Percentiles rank a stretch among this genome's conserved stretches.
phyloP scores from a whole-genome alignment of 1,140 invertebrate species.

The Drosophila santomea region DNA sequence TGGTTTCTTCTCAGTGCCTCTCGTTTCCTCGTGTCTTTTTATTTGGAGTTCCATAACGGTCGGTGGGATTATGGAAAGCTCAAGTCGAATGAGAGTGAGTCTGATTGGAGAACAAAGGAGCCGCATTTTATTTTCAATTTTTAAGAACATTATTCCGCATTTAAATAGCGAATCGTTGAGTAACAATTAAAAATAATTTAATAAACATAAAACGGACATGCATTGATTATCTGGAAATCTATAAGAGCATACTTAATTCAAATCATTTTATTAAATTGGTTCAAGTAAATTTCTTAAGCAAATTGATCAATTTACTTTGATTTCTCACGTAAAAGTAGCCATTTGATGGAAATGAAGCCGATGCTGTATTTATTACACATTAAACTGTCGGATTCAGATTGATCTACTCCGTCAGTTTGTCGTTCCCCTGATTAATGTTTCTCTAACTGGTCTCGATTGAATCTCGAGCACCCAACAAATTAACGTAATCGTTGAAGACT shows the following conservation, averaged over 20 bases:
- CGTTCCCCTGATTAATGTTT: constrained; percentile 21
- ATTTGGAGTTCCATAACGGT: constrained; percentile 35
- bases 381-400: constrained; percentile 13
- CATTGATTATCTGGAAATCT: too few relatives aligned
- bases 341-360: constrained; percentile 26
- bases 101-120: constrained; percentile 30
- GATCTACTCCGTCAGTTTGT: constrained; percentile 14
- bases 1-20: constrained; percentile 48
- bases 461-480: constrained; percentile 13
- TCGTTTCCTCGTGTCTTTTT: neutral
- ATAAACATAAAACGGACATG: neutral
- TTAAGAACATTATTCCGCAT: too few relatives aligned
- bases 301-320: constrained; percentile 6
- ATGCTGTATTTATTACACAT: constrained; percentile 18
- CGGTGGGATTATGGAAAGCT: constrained; percentile 25
- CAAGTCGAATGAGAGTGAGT: constrained; percentile 62
- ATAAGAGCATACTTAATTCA: neutral
- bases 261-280: neutral
- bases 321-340: constrained; percentile 7
- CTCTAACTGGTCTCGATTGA: constrained; percentile 17
- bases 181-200: neutral
- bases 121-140: neutral
- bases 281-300: neutral
- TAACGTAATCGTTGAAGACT: neutral
- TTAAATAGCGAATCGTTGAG: too few relatives aligned